Evolutionary conservation across 2,113 vertebrate species (phyloP).

Genomic region (Plectropomus leopardus): DNA sequence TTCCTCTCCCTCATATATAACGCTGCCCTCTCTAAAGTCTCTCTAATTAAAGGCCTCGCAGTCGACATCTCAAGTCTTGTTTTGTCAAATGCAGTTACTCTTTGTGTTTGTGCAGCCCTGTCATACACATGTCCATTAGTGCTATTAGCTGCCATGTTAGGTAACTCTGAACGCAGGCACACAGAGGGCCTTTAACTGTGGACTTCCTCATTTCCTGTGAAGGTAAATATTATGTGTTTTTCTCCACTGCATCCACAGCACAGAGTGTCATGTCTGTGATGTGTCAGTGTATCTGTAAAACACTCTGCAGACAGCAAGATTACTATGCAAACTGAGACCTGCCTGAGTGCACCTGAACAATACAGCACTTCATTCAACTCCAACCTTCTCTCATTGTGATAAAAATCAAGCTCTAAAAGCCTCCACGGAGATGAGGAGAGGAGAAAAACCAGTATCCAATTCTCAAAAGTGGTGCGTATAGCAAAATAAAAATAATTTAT

Average conservation of each 20-base stretch:
- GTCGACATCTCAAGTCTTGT: constrained; percentile 31
- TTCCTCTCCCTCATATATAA: constrained; percentile 54
- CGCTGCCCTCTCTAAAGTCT: constrained; percentile 37
- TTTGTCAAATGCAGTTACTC: constrained; percentile 42
- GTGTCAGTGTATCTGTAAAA: constrained; percentile 51
- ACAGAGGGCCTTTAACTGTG: constrained; percentile 43
- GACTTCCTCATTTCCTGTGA: constrained; percentile 55
- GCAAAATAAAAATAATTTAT: constrained; percentile 23
- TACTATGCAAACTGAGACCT: constrained; percentile 64
- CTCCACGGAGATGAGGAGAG: constrained; percentile 39
- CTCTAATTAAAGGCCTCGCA: constrained; percentile 61
- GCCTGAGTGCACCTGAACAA: constrained; percentile 75
- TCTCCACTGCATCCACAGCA: constrained; percentile 33
- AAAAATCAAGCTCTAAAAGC: constrained; percentile 69
- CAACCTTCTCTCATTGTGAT: constrained; percentile 33
- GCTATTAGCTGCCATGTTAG: constrained; percentile 41
- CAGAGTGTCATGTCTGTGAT: constrained; percentile 53
- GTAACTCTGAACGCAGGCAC: constrained; percentile 33
- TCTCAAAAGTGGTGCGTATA: constrained; percentile 20
- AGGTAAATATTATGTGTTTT: constrained; percentile 67
- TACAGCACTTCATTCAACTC: constrained; percentile 74
- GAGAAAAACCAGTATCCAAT: constrained; percentile 14
- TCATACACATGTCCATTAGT: constrained; percentile 66
- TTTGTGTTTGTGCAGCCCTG: constrained; percentile 55
- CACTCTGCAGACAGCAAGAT: constrained; percentile 42